Evolutionary conservation across 1,140 invertebrate species (phyloP).

Genomic region (Panagrolaimus sp.): DNA sequence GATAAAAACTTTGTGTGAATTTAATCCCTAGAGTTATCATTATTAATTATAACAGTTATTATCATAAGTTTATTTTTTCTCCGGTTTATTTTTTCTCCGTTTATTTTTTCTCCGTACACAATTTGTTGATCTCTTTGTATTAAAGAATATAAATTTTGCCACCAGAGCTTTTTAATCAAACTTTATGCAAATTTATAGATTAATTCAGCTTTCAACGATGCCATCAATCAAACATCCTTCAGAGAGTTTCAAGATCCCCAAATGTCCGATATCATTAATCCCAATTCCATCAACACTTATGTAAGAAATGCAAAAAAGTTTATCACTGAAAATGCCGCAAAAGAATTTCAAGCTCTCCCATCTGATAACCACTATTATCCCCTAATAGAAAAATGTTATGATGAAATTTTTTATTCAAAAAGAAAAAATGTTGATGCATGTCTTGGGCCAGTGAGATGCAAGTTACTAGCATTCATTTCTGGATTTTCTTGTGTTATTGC

Average conservation of each 20-base stretch:
- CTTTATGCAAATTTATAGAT: too few species aligned
- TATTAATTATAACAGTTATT: too few species aligned
- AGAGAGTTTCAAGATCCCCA: background rate
- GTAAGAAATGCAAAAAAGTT: background rate
- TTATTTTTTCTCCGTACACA: too few species aligned
- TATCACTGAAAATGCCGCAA: background rate
- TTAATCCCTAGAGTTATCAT: too few species aligned
- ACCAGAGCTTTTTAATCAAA: too few species aligned
- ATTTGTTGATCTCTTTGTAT: too few species aligned
- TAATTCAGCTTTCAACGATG: too few species aligned
- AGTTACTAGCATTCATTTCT: background rate
- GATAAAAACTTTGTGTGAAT: too few species aligned
- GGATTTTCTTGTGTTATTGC: background rate
- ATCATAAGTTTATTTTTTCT: too few species aligned
- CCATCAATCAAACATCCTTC: too few species aligned
- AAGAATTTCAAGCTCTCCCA: slow-evolving; percentile 15
- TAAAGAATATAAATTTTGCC: too few species aligned
- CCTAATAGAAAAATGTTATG: slow-evolving; percentile 33
- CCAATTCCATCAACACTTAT: background rate
- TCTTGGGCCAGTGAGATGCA: slow-evolving; percentile 8
- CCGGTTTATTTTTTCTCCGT: too few species aligned
- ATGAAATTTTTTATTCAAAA: slow-evolving; percentile 30
- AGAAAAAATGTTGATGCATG: background rate
- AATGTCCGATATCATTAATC: background rate
- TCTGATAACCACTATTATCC: slow-evolving; percentile 24